phyloP scores from a whole-genome alignment of 2,888 invertebrate species.

The Synanthedon myopaeformis region DNA sequence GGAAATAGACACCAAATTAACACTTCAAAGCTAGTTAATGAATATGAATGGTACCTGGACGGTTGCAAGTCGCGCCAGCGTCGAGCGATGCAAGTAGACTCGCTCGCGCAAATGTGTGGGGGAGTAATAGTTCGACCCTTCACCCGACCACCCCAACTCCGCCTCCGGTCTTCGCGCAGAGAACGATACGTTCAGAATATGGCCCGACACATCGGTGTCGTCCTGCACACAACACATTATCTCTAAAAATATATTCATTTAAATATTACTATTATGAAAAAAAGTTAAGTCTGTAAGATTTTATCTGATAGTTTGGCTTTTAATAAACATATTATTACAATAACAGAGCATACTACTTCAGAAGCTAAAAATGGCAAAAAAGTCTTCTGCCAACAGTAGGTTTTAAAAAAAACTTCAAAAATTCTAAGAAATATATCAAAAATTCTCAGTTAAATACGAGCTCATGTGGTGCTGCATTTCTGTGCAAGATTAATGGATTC shows the following conservation, averaged over 20 bases:
- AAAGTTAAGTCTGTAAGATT: background rate
- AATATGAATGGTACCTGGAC: slow-evolving; percentile 72
- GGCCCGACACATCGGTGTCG: slow-evolving; percentile 88
- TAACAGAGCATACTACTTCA: too few species aligned
- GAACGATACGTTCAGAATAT: slow-evolving; percentile 94
- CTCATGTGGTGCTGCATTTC: too few species aligned
- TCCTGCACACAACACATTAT: slow-evolving; percentile 62
- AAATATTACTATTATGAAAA: background rate
- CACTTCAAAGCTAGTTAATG: background rate
- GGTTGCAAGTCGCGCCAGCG: slow-evolving; percentile 87
- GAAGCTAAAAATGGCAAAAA: too few species aligned
- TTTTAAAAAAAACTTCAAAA: too few species aligned
- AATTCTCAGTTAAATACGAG: too few species aligned
- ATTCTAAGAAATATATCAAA: too few species aligned
- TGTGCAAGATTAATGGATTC: too few species aligned
- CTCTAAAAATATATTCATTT: background rate
- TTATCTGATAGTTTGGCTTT: too few species aligned
- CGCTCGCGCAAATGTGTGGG: slow-evolving; percentile 92
- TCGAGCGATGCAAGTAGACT: slow-evolving; percentile 92
- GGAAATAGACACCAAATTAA: background rate
- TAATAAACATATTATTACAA: too few species aligned
- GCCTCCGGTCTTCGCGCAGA: slow-evolving; percentile 87
- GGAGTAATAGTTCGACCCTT: slow-evolving; percentile 78
- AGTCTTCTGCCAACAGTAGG: too few species aligned
- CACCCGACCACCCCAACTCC: slow-evolving; percentile 70